Base-by-base conservation (phyloP, 64 coral and sea anemone species). In the Cladopsammia gracilis region DNA sequence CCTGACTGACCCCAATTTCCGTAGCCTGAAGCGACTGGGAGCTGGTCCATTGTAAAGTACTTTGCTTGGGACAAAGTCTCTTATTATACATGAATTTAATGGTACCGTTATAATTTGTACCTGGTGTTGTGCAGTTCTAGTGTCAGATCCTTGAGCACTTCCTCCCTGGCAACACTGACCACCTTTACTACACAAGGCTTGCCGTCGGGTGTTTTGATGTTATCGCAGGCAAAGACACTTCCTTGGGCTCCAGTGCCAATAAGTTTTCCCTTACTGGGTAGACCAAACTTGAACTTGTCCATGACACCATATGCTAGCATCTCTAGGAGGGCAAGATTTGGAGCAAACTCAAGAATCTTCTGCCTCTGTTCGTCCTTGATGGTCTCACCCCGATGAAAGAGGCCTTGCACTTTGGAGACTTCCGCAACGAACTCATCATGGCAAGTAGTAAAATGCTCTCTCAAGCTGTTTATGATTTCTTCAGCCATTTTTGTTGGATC, bases 111-210 rank as follows among this genome's bases (percentile, higher is more conserved):
- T 34, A 15, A 43, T 34, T 70, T 71, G 26, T 25, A 93, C 91
- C 91, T 93, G 9, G 91, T 86, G 16, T 81, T 93, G 49, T 93
- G 91, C 9, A 93, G 50, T 60, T 93, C 91, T 14, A 93, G 72
- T 3, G 83, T 93, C 71, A 93, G 64, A 24, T 93, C 91, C 71
- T 93, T 93, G 3, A 93, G 71, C 7, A 65, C 57, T 49, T 84
- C 49, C 62, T 93, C 91, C 13, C 20, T 69, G 13, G 22, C 54
- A 56, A 87, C 82, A 3, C 19, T 59, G 10, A 93, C 91, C 42
- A 93, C 91, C 50, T 93, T 93, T 19, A 93, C 91, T 12, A 86
- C 91, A 50, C 91, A 93, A 5, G 82, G 82, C 49, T 87, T 86
- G 3, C 82, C 91, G 6, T 86, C 72, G 22, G 82, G 70, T 48